Conservation (phyloP, 2,113 vertebrate genomes). For the Rhizomys pruinosus region DNA sequence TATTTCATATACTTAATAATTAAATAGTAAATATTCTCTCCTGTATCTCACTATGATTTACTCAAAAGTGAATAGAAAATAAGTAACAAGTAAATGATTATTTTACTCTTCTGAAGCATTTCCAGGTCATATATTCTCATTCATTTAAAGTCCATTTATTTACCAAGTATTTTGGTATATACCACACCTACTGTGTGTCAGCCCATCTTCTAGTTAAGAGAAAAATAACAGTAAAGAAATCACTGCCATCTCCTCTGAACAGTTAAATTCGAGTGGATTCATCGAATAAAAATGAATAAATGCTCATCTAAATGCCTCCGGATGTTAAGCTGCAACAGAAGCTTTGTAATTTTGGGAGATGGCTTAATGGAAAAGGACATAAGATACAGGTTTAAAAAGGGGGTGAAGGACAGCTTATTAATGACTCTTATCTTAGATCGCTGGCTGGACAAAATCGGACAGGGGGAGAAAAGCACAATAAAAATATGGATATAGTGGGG, state of each 20-base stretch:
- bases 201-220: neutral
- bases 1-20: neutral
- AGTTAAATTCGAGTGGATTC: neutral
- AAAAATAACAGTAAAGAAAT: neutral
- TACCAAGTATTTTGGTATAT: neutral
- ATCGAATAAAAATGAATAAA: neutral
- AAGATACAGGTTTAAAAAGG: neutral
- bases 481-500: too few species aligned
- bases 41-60: neutral
- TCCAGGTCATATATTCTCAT: too few species aligned
- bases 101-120: neutral
- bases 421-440: neutral
- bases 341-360: neutral
- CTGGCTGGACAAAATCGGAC: too few species aligned
- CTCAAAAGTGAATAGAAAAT: neutral
- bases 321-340: neutral
- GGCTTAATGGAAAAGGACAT: neutral
- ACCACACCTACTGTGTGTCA: neutral
- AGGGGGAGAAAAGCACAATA: too few species aligned
- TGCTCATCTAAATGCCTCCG: neutral
- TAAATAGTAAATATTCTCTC: neutral
- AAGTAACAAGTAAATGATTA: neutral
- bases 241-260: neutral
- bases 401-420: neutral
- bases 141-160: neutral